Base-by-base conservation (phyloP, 2,888 invertebrate species). In the Lampropteryx suffumata region DNA sequence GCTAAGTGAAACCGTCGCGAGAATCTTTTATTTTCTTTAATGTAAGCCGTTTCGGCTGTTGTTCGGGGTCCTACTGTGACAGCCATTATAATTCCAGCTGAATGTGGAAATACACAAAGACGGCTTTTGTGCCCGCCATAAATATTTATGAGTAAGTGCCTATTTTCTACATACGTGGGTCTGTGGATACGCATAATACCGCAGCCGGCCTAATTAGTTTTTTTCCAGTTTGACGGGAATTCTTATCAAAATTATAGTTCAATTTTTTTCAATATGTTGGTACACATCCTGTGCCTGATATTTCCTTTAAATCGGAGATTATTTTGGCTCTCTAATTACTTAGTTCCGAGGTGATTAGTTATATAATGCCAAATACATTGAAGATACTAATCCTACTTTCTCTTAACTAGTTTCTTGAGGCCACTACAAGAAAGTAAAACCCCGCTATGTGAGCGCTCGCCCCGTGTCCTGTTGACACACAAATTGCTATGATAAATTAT, bases 401-500 rank as follows among this genome's bases (percentile, higher is more conserved):
- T 87, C 89, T 84, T 82, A 84, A 86, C 86, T 86, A 82, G 84
- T 86, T 87, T 87, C 82, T 84, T 82, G 82, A 79, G 84, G 87
- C 84, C 82, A 82, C 79, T 79, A 76, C 75, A 85, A 84, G 90
- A 90, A 90, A 90, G 89, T 89, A 89, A 89, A 90, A 89, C 86
- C 81, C 86, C 85, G 85, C 87, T 85, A 85, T 82, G 84, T 81
- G 76, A 69, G 79, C 78, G 82, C 81, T 81, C 79, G 81, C 80
- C 82, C 77, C 75, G 84, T 82, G 87, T 87, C 88, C 89, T 86
- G 88, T 80, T 89, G 84, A 87, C 89, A 88, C 77, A 87, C 84
- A 87, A 59, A 60, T 57, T 82, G 77, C 66, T 71, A 75, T 82
- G 76, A 78, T 84, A 80, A 80, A 80, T 79, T 78, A 83, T 83